Evolutionary conservation across 1,140 invertebrate genomes (phyloP).

Genomic region (Ericerus pela): DNA sequence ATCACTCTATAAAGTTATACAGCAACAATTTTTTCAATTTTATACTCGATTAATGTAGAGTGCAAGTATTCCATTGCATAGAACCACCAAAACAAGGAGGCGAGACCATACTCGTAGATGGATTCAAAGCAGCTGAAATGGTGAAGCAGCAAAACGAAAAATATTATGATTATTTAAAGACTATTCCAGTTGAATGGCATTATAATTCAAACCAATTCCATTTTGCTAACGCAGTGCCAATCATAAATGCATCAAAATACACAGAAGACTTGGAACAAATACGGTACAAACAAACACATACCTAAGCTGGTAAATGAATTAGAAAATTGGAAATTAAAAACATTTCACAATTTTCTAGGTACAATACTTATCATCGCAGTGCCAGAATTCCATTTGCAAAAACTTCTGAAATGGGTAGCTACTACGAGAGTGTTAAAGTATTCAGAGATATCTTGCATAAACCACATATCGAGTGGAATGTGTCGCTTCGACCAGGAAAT

Average conservation of each 20-base stretch:
- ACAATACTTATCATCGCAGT: conserved; percentile 52
- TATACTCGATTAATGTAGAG: conserved; percentile 29
- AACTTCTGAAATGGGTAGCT: conserved; percentile 35
- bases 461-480: conserved; percentile 36
- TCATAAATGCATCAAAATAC: conserved; percentile 13
- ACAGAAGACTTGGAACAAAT: conserved; percentile 21
- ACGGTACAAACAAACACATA: conserved; percentile 13
- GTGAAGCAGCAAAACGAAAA: conserved; percentile 36
- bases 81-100: conserved; percentile 40
- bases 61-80: conserved; percentile 53
- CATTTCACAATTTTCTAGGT: conserved; percentile 28
- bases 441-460: conserved; percentile 40
- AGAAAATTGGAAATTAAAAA: not conserved
- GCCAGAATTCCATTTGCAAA: conserved; percentile 33
- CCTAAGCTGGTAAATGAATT: not conserved
- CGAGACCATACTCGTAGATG: conserved; percentile 51
- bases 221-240: conserved; percentile 27
- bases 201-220: conserved; percentile 43
- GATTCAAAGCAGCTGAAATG: conserved; percentile 44
- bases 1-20: too few species aligned
- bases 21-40: too few species aligned
- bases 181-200: conserved; percentile 40
- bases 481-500: conserved; percentile 46
- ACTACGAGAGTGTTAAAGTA: conserved; percentile 42
- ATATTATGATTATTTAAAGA: conserved; percentile 40